Conservation (phyloP, 2,888 invertebrate genomes). For the Strigamia maritima region DNA sequence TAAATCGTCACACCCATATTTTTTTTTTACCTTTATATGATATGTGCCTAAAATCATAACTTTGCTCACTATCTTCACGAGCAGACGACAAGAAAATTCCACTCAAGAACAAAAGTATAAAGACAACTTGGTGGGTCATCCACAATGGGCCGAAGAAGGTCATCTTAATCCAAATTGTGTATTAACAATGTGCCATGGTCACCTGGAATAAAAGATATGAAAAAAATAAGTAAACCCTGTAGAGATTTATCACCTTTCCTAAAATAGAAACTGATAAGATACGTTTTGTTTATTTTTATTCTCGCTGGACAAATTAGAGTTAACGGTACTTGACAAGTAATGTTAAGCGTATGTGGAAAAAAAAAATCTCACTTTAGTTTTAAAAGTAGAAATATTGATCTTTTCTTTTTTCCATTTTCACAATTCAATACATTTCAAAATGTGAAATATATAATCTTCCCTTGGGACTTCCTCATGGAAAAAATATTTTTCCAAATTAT, state of each 20-base stretch:
- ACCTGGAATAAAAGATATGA: not conserved
- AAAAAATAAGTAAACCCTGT: not conserved
- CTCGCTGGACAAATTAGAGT: not conserved
- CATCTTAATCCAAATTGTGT: slow-evolving; percentile 6
- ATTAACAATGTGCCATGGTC: slow-evolving; percentile 2
- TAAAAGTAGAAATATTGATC: too few relatives aligned
- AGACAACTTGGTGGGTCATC: not conserved
- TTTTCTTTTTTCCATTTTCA: too few relatives aligned
- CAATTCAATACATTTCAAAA: too few relatives aligned
- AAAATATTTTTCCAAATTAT: too few relatives aligned
- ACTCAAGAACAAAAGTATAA: not conserved
- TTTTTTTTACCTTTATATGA: not conserved
- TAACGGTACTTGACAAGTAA: not conserved
- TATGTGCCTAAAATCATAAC: not conserved
- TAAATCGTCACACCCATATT: not conserved
- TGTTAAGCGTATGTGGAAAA: too few relatives aligned
- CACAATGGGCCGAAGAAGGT: not conserved
- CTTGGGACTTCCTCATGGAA: too few relatives aligned
- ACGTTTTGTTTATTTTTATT: not conserved
- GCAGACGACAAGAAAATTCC: not conserved
- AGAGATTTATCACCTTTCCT: not conserved
- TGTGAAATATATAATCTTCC: too few relatives aligned
- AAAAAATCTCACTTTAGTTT: too few relatives aligned
- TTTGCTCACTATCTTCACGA: not conserved
- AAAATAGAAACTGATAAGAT: not conserved